These are phyloP conservation scores for Conops quadrifasciatus DNA, from an alignment of 2,888 invertebrate genomes.

Conservation along the genomic window DNA sequence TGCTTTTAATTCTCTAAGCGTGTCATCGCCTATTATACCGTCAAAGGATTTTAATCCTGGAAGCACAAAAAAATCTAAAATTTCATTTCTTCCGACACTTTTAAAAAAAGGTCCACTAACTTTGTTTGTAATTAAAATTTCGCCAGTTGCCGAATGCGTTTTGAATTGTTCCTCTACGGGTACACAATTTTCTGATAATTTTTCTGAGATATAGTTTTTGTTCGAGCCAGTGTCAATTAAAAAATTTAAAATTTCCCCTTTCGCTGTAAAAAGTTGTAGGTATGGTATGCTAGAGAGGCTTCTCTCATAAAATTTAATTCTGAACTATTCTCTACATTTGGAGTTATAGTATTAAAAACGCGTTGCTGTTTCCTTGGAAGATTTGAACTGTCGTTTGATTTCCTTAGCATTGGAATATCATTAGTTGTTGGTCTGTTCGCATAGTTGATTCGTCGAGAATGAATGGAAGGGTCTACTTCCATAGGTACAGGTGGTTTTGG, in stretches of 20 bases:
- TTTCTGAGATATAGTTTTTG: not conserved
- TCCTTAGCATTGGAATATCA: too few species aligned
- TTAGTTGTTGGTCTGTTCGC: too few species aligned
- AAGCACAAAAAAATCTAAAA: too few species aligned
- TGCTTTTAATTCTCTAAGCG: not conserved
- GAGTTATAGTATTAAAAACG: too few species aligned
- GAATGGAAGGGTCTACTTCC: too few species aligned
- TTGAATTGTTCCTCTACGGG: conserved; percentile 2
- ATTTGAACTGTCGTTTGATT: too few species aligned
- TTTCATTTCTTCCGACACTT: too few species aligned
- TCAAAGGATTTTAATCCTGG: not conserved
- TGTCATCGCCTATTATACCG: not conserved
- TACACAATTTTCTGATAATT: conserved; percentile 5
- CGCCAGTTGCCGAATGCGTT: conserved; percentile 6
- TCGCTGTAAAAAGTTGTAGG: not conserved
- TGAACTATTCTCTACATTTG: too few species aligned
- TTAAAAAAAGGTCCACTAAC: not conserved
- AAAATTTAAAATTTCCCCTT: not conserved
- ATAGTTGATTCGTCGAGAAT: too few species aligned
- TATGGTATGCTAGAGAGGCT: conserved; percentile 4
- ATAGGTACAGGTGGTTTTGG: too few species aligned
- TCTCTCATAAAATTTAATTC: conserved; percentile 5
- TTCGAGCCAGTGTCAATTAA: conserved; percentile 5
- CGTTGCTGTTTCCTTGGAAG: too few species aligned
- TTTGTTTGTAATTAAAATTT: conserved; percentile 11